Percentiles rank a stretch among this genome's conserved stretches.
Conservation (phyloP, 2,797 vertebrate genomes). For the Meda fulgida region DNA sequence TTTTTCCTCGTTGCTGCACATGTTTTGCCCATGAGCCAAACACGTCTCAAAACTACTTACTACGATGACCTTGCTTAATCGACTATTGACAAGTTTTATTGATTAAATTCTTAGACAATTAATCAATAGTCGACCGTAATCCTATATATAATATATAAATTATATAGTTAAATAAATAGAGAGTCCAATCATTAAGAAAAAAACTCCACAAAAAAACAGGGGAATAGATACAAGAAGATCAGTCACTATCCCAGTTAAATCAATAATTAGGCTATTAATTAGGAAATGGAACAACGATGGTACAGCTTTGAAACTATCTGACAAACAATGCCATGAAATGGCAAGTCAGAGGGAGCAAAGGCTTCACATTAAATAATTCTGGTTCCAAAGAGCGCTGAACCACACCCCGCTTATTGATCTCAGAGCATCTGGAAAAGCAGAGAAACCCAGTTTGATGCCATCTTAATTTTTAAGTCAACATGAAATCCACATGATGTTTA, state of each 20-base stretch:
- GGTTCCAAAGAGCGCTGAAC: constrained; percentile 10
- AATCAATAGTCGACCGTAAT: too few relatives aligned
- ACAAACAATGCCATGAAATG: background rate
- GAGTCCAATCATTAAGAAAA: background rate
- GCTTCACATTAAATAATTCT: background rate
- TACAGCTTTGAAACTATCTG: background rate
- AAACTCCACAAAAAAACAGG: background rate
- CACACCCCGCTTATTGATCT: background rate
- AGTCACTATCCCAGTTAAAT: background rate
- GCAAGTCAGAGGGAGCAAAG: background rate
- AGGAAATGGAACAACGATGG: background rate
- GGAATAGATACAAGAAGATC: background rate
- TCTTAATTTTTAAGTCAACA: background rate
- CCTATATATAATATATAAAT: too few relatives aligned
- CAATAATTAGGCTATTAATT: background rate
- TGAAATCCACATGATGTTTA: background rate
- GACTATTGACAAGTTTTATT: too few relatives aligned
- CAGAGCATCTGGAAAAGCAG: background rate
- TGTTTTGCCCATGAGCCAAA: too few relatives aligned
- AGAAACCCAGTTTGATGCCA: background rate
- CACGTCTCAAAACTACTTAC: too few relatives aligned
- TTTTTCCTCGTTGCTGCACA: too few relatives aligned
- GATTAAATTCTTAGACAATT: too few relatives aligned
- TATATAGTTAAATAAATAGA: too few relatives aligned
- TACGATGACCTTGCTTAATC: too few relatives aligned